Conservation (phyloP, 2,113 vertebrate genomes). For the Camelus dromedarius region DNA sequence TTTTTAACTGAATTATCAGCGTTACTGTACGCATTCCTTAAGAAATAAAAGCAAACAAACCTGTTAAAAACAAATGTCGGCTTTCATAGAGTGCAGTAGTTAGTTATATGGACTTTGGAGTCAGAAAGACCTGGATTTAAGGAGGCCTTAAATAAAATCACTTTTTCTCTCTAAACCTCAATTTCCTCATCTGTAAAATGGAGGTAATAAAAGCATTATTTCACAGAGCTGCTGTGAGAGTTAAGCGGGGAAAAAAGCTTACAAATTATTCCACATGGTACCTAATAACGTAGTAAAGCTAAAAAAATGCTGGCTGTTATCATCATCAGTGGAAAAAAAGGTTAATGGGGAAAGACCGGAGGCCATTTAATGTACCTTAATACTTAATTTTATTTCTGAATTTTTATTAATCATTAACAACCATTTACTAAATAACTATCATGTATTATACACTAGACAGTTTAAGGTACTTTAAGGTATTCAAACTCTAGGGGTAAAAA, state of each 20-base stretch:
- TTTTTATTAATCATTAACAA: slow-evolving; percentile 68
- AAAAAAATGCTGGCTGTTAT: slow-evolving; percentile 62
- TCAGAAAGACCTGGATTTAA: slow-evolving; percentile 37
- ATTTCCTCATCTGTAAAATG: slow-evolving; percentile 48
- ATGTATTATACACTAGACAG: slow-evolving; percentile 52
- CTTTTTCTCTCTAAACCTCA: slow-evolving; percentile 37
- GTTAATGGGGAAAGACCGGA: slow-evolving; percentile 65
- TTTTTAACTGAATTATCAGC: slow-evolving; percentile 62
- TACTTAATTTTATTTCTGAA: slow-evolving; percentile 57
- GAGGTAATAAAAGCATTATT: slow-evolving; percentile 13
- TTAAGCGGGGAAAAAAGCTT: slow-evolving; percentile 3
- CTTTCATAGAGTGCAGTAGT: slow-evolving; percentile 41
- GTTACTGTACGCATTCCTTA: neutral
- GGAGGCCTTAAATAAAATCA: slow-evolving; percentile 53
- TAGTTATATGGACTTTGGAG: slow-evolving; percentile 16
- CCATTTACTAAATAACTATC: slow-evolving; percentile 51
- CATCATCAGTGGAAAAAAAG: slow-evolving; percentile 41
- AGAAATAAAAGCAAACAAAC: slow-evolving; percentile 25
- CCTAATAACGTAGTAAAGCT: slow-evolving; percentile 55
- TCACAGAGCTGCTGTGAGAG: slow-evolving; percentile 62
- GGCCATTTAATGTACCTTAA: slow-evolving; percentile 28
- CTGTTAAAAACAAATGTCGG: slow-evolving; percentile 13
- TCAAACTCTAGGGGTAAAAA: slow-evolving; percentile 47
- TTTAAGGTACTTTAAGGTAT: slow-evolving; percentile 36
- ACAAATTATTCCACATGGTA: slow-evolving; percentile 32